These are phyloP conservation scores for Didymodactylos carnosus DNA, from an alignment of 2,888 invertebrate genomes.

Conservation along the genomic window DNA sequence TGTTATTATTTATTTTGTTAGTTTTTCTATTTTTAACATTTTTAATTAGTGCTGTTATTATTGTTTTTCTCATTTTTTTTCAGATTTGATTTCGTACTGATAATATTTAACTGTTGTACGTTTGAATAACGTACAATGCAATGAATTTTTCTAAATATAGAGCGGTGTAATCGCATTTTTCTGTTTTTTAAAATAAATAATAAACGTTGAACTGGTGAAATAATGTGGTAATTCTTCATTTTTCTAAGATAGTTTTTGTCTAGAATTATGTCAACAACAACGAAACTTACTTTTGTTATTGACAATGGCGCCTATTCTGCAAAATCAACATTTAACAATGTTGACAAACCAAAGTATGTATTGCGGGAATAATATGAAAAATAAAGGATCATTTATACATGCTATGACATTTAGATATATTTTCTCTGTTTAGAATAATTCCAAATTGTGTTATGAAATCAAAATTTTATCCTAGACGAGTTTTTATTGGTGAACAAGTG, in stretches of 20 bases:
- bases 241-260: no score
- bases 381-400: neutral
- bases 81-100: no score
- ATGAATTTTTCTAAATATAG: no score
- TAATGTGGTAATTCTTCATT: no score
- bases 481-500: conserved; percentile 79
- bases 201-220: no score
- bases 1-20: neutral
- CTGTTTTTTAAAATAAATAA: no score
- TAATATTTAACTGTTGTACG: no score
- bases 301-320: conserved; percentile 73
- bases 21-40: neutral
- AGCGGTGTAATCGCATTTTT: no score
- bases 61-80: no score
- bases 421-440: conserved; percentile 41
- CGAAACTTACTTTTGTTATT: conserved; percentile 40
- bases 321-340: conserved; percentile 60
- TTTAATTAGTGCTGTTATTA: no score
- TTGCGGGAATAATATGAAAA: neutral
- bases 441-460: conserved; percentile 96
- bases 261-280: no score
- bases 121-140: no score
- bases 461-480: conserved; percentile 74
- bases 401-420: conserved; percentile 2
- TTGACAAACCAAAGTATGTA: conserved; percentile 46